Percentiles rank a stretch among this genome's conserved stretches.
phyloP scores from a whole-genome alignment of 2,888 invertebrate genomes.

The Unio delphinus region DNA sequence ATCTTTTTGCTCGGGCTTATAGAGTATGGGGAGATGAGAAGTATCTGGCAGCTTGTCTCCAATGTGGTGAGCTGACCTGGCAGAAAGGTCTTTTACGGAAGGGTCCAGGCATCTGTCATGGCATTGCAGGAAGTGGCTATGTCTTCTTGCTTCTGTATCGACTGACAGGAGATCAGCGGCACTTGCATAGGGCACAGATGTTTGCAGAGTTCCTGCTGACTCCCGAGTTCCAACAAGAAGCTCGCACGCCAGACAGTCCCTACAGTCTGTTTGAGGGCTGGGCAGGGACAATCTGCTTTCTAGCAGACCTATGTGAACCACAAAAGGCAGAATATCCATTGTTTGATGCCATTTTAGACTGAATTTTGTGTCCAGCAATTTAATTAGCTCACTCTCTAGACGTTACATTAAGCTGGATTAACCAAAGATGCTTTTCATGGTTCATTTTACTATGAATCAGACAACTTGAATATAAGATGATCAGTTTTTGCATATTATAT shows the following conservation, averaged over 20 bases:
- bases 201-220: slow-evolving; percentile 82
- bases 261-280: slow-evolving; percentile 89
- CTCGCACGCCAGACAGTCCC: slow-evolving; percentile 85
- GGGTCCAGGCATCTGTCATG: slow-evolving; percentile 92
- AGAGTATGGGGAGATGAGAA: slow-evolving; percentile 81
- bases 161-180: slow-evolving; percentile 80
- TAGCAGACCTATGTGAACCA: slow-evolving; percentile 83
- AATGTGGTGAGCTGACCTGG: slow-evolving; percentile 86
- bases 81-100: slow-evolving; percentile 85
- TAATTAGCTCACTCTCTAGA: too few species aligned
- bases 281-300: slow-evolving; percentile 88
- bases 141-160: slow-evolving; percentile 78
- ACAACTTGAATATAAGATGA: too few species aligned
- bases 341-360: slow-evolving; percentile 78
- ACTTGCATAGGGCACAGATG: slow-evolving; percentile 80
- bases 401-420: too few species aligned
- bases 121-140: slow-evolving; percentile 73
- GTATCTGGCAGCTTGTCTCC: slow-evolving; percentile 80
- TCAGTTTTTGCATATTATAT: too few species aligned
- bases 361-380: neutral
- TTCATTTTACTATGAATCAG: too few species aligned
- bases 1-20: slow-evolving; percentile 87
- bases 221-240: slow-evolving; percentile 71
- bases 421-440: too few species aligned
- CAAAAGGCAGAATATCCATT: slow-evolving; percentile 86